These are phyloP conservation scores for Ciconia boyciana DNA, from an alignment of 2,113 vertebrate genomes.

Conservation along the genomic window DNA sequence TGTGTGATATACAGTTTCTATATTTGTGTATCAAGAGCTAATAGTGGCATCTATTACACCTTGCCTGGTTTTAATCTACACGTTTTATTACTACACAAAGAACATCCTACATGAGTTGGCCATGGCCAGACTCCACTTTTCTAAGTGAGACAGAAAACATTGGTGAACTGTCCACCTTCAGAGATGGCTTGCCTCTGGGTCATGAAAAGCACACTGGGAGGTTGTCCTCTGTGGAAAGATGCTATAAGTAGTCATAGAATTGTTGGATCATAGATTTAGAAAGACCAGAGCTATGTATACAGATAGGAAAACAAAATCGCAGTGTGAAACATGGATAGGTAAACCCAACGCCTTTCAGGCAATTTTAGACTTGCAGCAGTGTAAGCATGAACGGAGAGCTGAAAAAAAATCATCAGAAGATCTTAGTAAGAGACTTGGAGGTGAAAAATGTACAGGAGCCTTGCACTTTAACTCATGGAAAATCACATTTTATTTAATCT, in stretches of 20 bases:
- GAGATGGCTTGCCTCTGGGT: neutral
- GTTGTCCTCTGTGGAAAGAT: neutral
- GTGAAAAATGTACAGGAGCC: neutral
- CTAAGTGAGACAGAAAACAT: neutral
- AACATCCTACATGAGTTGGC: neutral
- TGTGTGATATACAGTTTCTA: neutral
- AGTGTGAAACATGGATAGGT: neutral
- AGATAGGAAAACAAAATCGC: neutral
- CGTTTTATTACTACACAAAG: neutral
- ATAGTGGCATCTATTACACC: neutral
- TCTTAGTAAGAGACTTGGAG: neutral
- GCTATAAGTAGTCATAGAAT: neutral
- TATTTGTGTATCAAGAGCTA: neutral
- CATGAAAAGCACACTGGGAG: neutral
- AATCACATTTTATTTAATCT: neutral
- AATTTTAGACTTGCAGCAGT: neutral
- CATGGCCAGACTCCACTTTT: neutral
- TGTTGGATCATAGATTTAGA: neutral
- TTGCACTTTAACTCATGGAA: neutral
- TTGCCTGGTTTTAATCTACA: neutral
- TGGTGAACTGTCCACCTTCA: neutral
- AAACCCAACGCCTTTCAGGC: neutral
- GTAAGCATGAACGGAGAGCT: neutral
- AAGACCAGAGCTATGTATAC: neutral
- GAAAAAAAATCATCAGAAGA: neutral